Evolutionary conservation across 2,888 invertebrate genomes (phyloP).

Genomic region (Alitta virens): DNA sequence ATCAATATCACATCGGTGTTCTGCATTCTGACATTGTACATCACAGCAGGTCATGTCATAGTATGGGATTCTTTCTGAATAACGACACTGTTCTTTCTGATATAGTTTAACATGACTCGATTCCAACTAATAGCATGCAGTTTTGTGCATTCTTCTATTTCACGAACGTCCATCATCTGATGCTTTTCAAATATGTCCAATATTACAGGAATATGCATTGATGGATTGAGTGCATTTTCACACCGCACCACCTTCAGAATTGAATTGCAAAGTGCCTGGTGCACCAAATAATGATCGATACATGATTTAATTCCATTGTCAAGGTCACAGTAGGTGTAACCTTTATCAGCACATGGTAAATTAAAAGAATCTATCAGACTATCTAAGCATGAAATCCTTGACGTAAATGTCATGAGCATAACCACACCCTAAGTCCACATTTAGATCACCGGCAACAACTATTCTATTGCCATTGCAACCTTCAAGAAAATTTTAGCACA

Average conservation of each 20-base stretch:
- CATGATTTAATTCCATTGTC: not conserved
- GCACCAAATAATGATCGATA: not conserved
- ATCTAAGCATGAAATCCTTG: not conserved
- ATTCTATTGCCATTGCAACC: not conserved
- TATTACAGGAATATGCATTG: not conserved
- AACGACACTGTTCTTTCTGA: not conserved
- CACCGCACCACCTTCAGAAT: not conserved
- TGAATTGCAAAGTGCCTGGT: not conserved
- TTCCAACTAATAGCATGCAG: too few relatives aligned
- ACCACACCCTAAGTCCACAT: not conserved
- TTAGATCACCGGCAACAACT: not conserved
- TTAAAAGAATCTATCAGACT: not conserved
- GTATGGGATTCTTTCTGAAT: not conserved
- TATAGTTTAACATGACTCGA: not conserved
- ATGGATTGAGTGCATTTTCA: not conserved
- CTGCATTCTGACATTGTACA: not conserved
- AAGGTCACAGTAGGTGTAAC: not conserved
- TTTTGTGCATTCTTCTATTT: too few relatives aligned
- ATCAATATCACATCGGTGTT: not conserved
- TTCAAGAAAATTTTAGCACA: not conserved
- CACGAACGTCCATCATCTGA: too few relatives aligned
- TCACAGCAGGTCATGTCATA: not conserved
- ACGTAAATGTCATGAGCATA: not conserved
- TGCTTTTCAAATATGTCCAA: not conserved
- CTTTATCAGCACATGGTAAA: not conserved